phyloP scores from a whole-genome alignment of 2,113 vertebrate species.

The Miniopterus natalensis region DNA sequence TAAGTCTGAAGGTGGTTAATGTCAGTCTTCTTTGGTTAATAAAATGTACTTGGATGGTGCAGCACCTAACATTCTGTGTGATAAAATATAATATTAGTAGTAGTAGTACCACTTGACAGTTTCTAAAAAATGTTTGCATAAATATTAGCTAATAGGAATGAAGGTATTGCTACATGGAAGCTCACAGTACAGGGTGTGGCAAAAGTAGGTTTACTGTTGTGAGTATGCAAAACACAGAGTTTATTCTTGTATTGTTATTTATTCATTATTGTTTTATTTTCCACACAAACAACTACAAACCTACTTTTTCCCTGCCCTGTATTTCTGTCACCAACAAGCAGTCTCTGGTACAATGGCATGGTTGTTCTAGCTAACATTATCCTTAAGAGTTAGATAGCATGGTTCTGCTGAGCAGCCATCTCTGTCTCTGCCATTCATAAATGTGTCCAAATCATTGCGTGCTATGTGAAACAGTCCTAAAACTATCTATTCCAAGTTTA shows the following conservation, averaged over 20 bases:
- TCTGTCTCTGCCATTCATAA: background rate
- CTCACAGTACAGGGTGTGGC: background rate
- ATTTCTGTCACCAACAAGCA: background rate
- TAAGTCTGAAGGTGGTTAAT: slow-evolving; percentile 13
- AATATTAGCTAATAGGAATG: background rate
- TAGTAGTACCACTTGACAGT: background rate
- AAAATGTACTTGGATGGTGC: background rate
- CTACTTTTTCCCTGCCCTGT: background rate
- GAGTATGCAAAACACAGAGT: no score
- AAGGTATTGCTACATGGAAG: background rate
- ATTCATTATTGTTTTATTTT: background rate
- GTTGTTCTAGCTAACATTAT: background rate
- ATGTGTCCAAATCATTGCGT: background rate
- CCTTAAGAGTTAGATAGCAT: background rate
- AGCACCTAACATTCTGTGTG: background rate
- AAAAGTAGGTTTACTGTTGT: background rate
- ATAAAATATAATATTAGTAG: background rate
- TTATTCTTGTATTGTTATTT: no score
- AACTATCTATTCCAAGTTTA: background rate
- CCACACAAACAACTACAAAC: background rate
- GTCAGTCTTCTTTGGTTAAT: background rate
- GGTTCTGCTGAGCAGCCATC: background rate
- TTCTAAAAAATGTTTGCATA: slow-evolving; percentile 14
- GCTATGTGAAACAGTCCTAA: background rate
- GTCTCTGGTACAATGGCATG: background rate